Conservation (phyloP, 2,113 vertebrate genomes). For the Rhineura floridana region DNA sequence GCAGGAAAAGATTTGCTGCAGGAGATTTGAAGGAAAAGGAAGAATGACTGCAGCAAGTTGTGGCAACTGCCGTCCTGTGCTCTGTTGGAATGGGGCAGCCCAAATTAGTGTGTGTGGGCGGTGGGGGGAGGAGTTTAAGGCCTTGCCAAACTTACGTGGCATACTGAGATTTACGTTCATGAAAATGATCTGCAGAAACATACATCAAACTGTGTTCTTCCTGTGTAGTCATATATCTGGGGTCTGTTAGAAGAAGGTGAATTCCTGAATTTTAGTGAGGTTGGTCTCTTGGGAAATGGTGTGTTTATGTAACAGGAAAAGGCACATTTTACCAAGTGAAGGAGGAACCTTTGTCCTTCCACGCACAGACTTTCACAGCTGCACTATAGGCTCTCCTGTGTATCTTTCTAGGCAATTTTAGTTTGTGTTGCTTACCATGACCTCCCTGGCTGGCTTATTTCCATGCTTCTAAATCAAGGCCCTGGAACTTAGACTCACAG, state of each 20-base stretch:
- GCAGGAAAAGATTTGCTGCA: not conserved
- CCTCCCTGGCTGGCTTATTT: not conserved
- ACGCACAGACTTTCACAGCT: too few relatives aligned
- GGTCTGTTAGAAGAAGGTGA: not conserved
- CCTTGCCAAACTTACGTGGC: not conserved
- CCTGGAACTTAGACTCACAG: not conserved
- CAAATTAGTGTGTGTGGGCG: too few relatives aligned
- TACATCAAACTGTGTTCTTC: accelerated
- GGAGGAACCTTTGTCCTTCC: not conserved
- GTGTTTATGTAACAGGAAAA: not conserved
- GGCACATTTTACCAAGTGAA: not conserved
- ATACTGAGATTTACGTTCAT: not conserved
- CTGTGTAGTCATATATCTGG: not conserved
- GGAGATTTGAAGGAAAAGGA: not conserved
- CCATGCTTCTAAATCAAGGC: not conserved
- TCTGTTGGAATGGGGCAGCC: not conserved
- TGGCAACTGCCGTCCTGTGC: not conserved
- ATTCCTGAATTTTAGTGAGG: not conserved
- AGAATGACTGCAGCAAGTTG: not conserved
- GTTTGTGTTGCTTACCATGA: not conserved
- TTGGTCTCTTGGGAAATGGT: not conserved
- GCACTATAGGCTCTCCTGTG: not conserved
- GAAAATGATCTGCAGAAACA: not conserved
- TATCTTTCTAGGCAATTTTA: not conserved
- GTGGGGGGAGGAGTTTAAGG: not conserved